A percentile compares a stretch with the other conserved stretches of the same genome.
These are phyloP conservation scores for Sterna hirundo DNA, from an alignment of 2,113 vertebrate genomes.

Conservation along the genomic window DNA sequence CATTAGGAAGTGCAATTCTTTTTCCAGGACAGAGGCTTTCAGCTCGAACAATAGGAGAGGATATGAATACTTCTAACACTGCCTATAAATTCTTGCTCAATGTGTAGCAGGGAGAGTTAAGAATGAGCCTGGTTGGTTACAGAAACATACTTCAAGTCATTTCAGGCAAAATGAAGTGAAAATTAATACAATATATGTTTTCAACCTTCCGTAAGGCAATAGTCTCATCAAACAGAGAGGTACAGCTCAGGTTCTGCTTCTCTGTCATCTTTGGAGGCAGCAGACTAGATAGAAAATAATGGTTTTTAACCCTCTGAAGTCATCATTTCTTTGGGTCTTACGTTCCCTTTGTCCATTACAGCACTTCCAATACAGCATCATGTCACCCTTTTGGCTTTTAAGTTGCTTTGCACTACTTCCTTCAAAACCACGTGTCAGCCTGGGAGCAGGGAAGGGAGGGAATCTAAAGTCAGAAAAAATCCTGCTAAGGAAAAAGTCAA, in stretches of 20 bases:
- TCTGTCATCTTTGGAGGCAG: not conserved
- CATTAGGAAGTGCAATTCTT: not conserved
- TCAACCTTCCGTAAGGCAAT: not conserved
- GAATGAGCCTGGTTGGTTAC: not conserved
- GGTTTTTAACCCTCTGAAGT: not conserved
- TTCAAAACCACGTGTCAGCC: not conserved
- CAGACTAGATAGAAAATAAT: not conserved
- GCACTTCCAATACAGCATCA: not conserved
- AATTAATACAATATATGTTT: not conserved
- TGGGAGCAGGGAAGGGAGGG: not conserved
- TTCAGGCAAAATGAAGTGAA: not conserved
- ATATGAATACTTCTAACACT: not conserved
- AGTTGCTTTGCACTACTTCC: not conserved
- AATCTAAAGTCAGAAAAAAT: not conserved
- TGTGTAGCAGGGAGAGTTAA: not conserved
- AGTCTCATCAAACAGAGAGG: not conserved
- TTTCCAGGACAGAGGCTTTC: not conserved
- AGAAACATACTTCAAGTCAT: not conserved
- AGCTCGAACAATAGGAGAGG: not conserved
- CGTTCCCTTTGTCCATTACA: not conserved
- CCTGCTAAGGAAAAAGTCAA: not conserved
- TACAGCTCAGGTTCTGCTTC: not conserved
- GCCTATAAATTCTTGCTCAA: conserved; percentile 23
- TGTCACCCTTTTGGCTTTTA: not conserved
- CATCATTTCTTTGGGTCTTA: not conserved